A percentile compares a stretch with the other conserved stretches of the same genome.
These are phyloP conservation scores for Lordiphosa clarofinis DNA, from an alignment of 1,140 invertebrate genomes.

Conservation along the genomic window DNA sequence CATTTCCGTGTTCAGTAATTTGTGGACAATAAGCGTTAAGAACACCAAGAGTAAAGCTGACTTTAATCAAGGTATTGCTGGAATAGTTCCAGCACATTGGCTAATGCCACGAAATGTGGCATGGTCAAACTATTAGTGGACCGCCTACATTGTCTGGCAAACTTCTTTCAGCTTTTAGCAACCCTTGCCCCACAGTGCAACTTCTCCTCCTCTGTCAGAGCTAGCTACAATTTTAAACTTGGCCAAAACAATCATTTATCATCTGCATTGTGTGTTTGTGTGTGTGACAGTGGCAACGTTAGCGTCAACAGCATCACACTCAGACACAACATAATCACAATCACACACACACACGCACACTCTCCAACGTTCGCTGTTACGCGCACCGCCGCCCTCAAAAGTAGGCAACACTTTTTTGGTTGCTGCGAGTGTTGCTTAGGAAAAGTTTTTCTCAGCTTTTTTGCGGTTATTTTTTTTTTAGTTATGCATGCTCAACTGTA, in stretches of 20 bases:
- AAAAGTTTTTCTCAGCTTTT: constrained; percentile 29
- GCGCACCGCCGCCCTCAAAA: constrained; percentile 30
- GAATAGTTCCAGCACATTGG: no score
- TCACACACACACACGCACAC: constrained; percentile 11
- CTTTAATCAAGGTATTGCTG: no score
- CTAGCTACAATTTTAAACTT: constrained; percentile 55
- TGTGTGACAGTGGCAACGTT: constrained; percentile 42
- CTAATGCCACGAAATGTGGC: no score
- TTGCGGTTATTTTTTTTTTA: constrained; percentile 21
- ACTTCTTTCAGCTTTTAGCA: no score
- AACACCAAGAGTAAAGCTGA: no score
- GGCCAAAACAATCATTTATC: constrained; percentile 64
- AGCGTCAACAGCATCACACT: constrained; percentile 27
- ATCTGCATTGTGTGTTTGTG: constrained; percentile 35
- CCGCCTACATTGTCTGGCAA: no score
- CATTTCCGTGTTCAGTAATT: no score
- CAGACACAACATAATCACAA: constrained; percentile 11
- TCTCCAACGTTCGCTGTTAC: constrained; percentile 2
- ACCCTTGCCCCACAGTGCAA: no score
- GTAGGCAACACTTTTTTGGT: constrained; percentile 54
- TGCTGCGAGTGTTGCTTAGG: constrained; percentile 26
- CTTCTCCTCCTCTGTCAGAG: no score
- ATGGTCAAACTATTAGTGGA: no score
- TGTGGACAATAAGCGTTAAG: no score
- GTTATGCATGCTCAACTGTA: constrained; percentile 34